Evolutionary conservation across 2,797 vertebrate genomes (phyloP), one percentile per base, ranked within the genome.

Genomic region (Mus spretus): DNA sequence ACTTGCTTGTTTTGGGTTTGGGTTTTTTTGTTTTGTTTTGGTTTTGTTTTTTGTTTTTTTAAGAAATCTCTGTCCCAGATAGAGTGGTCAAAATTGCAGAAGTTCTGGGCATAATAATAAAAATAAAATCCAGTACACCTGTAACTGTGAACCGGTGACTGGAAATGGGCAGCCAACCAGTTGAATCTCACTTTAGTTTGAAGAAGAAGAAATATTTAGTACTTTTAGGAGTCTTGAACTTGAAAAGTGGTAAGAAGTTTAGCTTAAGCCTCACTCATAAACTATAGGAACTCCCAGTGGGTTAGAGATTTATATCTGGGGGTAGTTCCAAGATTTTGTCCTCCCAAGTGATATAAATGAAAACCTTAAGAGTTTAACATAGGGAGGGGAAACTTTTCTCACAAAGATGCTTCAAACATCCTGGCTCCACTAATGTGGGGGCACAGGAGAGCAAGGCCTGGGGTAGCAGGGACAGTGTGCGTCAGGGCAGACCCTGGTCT

Each of bases 211-310:
- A 61, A 11, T 59, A 84, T 84, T 96, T 78, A 59, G 86, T 88
- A 80, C 91, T 93, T 95, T 93, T 75, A 82, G 94, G 77, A 91
- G 72, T 91, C 93, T 89, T 87, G 61, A 90, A 94, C 89, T 95
- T 95, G 96, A 94, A 97, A 97, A 83, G 96, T 97, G 93, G 95
- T 97, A 97, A 97, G 96, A 96, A 97, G 96, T 96, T 97, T 96
- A 97, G 91, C 91, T 94, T 97, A 97, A 98, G 96, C 95, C 90
- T 97, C 83, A 77, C 77, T 97, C 91, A 96, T 97, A 97, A 97
- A 98, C 97, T 94, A 94, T 82, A 81, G 97, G n/a, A 93, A 95
- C 92, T 98, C 96, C 92, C 96, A 90, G 86, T 91, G 90, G 96
- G 92, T 40, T 55, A 28, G 50, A 94, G 95, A 96, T 98, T 97